Conservation (phyloP, 2,888 invertebrate species). For the Callyntrura guangdongensis region DNA sequence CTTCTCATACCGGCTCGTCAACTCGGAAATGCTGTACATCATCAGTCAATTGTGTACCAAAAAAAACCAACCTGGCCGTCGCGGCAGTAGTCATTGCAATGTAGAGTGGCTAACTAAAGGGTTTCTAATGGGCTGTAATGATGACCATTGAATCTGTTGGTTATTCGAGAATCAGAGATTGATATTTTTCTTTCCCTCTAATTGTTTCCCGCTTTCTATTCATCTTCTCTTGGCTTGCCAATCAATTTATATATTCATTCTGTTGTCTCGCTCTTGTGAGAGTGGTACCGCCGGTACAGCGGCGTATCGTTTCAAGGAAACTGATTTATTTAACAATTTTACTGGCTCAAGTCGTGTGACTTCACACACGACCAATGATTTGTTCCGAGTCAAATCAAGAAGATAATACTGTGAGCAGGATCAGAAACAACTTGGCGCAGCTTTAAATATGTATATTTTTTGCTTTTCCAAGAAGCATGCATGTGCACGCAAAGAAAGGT, state of each 20-base stretch:
- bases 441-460: not conserved
- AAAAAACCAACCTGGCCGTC: conserved; percentile 24
- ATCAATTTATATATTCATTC: conserved; percentile 31
- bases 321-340: conserved; percentile 40
- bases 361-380: conserved; percentile 69
- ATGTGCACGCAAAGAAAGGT: not conserved
- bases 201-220: conserved; percentile 45
- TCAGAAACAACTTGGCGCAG: not conserved
- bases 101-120: not conserved
- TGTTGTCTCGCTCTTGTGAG: conserved; percentile 20
- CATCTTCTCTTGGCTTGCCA: conserved; percentile 48
- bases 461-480: not conserved
- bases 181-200: conserved; percentile 19
- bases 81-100: not conserved
- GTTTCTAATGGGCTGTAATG: conserved; percentile 14
- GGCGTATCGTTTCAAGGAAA: conserved; percentile 31
- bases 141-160: conserved; percentile 41
- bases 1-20: not conserved
- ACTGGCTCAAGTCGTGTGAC: conserved; percentile 57
- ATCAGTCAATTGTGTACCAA: conserved; percentile 52
- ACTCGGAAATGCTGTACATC: not conserved
- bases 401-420: not conserved
- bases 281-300: conserved; percentile 14
- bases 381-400: conserved; percentile 50
- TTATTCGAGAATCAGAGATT: not conserved